A percentile compares a stretch with the other conserved stretches of the same genome.
phyloP scores from a whole-genome alignment of 2,797 vertebrate species.

The Hybognathus amarus region DNA sequence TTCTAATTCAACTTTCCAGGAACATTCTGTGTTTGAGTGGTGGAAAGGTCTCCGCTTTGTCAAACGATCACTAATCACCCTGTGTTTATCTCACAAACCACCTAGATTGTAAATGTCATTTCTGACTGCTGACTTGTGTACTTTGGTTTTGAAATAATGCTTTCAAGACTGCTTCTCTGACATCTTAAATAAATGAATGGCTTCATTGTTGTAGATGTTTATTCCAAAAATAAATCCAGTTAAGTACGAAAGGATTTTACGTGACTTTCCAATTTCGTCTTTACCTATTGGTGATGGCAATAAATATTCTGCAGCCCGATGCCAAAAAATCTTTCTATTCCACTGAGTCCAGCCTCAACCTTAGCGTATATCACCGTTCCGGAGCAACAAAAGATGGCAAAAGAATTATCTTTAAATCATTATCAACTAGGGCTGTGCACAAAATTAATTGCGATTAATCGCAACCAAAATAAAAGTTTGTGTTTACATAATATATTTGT shows the following conservation, averaged over 20 bases:
- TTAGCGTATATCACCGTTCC: conserved; percentile 70
- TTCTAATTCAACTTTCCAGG: conserved; percentile 31
- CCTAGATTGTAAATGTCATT: conserved; percentile 48
- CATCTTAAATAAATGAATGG: conserved; percentile 42
- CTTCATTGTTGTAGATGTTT: conserved; percentile 47
- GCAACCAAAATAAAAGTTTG: no score
- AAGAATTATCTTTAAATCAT: conserved; percentile 73
- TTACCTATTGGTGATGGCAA: conserved; percentile 19
- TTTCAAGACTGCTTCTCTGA: conserved; percentile 36
- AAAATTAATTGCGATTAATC: no score
- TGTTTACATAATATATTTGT: no score
- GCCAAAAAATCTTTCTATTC: conserved; percentile 25
- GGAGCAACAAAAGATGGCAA: conserved; percentile 72
- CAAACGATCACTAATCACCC: conserved; percentile 40
- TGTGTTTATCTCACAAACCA: conserved; percentile 43
- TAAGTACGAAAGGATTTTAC: conserved; percentile 41
- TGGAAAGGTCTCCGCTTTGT: conserved; percentile 26
- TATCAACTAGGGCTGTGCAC: no score
- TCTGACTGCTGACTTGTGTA: conserved; percentile 36
- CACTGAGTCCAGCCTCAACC: conserved; percentile 43
- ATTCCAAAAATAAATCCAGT: conserved; percentile 15
- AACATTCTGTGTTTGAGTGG: conserved; percentile 22
- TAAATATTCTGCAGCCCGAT: conserved; percentile 14
- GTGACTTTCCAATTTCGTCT: conserved; percentile 25
- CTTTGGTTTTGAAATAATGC: conserved; percentile 44